Evolutionary conservation across 2,113 vertebrate genomes (phyloP).

Genomic region (Vombatus ursinus): DNA sequence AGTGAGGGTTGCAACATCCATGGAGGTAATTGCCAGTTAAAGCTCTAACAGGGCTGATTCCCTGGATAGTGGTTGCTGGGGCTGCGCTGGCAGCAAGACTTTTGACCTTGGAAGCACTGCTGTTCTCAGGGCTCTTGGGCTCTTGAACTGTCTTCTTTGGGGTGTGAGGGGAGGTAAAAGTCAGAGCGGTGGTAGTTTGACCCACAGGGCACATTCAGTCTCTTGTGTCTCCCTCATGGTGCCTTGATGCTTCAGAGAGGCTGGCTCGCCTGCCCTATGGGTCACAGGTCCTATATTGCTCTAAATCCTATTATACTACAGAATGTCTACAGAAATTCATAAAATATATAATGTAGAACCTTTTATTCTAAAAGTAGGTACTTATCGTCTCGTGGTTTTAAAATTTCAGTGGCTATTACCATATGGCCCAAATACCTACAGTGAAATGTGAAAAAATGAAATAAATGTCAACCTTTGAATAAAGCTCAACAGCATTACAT

Average conservation of each 20-base stretch:
- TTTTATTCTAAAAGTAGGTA: constrained; percentile 59
- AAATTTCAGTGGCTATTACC: constrained; percentile 42
- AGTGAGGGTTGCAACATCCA: background rate
- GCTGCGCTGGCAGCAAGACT: background rate
- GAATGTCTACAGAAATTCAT: background rate
- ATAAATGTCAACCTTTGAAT: constrained; percentile 63
- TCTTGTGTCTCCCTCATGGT: background rate
- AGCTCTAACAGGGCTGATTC: background rate
- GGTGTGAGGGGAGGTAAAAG: background rate
- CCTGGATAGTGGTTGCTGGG: background rate
- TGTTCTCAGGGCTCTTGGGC: background rate
- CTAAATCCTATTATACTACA: background rate
- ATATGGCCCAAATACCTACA: constrained; percentile 51
- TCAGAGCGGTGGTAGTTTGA: background rate
- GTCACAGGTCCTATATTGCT: background rate
- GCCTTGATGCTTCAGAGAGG: background rate
- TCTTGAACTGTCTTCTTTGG: background rate
- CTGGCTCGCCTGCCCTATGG: background rate
- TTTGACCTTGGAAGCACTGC: background rate
- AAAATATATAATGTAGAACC: background rate
- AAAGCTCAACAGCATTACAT: constrained; percentile 45
- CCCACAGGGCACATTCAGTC: background rate
- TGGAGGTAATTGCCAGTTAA: background rate
- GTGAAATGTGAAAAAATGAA: constrained; percentile 58
- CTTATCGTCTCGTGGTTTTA: constrained; percentile 54